A percentile compares a stretch with the other conserved stretches of the same genome.
Evolutionary conservation across 1,140 invertebrate species (phyloP).

Genomic region (Phymastichus coffea): DNA sequence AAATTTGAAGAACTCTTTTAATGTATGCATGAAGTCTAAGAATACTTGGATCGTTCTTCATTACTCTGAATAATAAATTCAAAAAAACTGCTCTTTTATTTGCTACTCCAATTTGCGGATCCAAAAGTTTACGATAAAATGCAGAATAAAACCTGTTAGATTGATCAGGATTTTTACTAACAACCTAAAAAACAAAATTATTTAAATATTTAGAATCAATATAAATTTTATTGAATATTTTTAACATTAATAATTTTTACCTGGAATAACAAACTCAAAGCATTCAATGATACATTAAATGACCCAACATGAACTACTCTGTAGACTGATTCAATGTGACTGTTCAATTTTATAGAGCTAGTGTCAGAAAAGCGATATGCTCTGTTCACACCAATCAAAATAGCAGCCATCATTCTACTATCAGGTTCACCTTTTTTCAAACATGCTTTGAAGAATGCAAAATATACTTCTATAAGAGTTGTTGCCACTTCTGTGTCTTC

Average conservation of each 20-base stretch:
- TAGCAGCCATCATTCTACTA: slow-evolving; percentile 86
- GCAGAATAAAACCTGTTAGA: slow-evolving; percentile 79
- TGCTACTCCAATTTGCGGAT: slow-evolving; percentile 72
- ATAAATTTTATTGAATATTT: not conserved
- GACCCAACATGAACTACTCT: slow-evolving; percentile 82
- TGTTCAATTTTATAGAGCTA: slow-evolving; percentile 59
- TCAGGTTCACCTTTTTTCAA: slow-evolving; percentile 90
- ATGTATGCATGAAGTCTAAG: slow-evolving; percentile 79
- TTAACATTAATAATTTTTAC: slow-evolving; percentile 52
- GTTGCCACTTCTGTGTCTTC: slow-evolving; percentile 77
- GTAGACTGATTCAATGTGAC: slow-evolving; percentile 84
- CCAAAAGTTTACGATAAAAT: slow-evolving; percentile 84
- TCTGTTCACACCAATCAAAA: slow-evolving; percentile 85
- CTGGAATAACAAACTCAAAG: slow-evolving; percentile 83
- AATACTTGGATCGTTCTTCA: slow-evolving; percentile 75
- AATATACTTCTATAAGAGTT: slow-evolving; percentile 87
- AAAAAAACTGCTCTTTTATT: slow-evolving; percentile 81
- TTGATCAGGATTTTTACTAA: slow-evolving; percentile 39
- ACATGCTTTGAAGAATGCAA: slow-evolving; percentile 92
- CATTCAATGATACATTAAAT: slow-evolving; percentile 84
- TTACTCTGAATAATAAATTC: slow-evolving; percentile 83
- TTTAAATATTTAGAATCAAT: not conserved
- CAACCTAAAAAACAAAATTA: slow-evolving; percentile 46
- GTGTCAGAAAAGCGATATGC: slow-evolving; percentile 78
- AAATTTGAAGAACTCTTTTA: slow-evolving; percentile 85